Evolutionary conservation across 2,888 invertebrate genomes (phyloP), one percentile per base, ranked within the genome.

Genomic region (Eustalomyia histrio): DNA sequence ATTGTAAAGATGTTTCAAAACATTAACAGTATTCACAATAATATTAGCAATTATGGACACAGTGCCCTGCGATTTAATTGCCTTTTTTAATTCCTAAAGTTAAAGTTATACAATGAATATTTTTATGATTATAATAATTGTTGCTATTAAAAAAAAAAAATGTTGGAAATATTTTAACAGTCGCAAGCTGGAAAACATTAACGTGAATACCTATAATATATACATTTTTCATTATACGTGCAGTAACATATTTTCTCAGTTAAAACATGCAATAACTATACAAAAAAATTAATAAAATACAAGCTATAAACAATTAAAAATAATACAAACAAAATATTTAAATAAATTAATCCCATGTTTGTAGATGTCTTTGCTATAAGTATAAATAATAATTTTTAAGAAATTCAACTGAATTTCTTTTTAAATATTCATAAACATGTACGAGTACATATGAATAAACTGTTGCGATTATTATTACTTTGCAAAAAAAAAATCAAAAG

Each of bases 1-100:
- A 73, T 79, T 79, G 78, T 57, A 17, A 55, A 61, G 67, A 78
- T 67, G 65, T 61, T 47, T n/a, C 12, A 47, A 39, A 39, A 14
- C 39, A 39, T 12, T 39, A 39, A 4, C 1, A 12, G 39, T 39
- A 39, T 39, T 29, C 7, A 29, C 29, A 6, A 6, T 7, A 29
- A 29, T 1, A 6, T 7, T 29, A 29, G 21, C 21, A 21, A 21
- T 21, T 21, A 21, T n/a, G n/a, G n/a, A n/a, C n/a, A n/a, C n/a
- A n/a, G n/a, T n/a, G n/a, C n/a, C n/a, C n/a, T n/a, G n/a, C n/a
- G n/a, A n/a, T n/a, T n/a, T n/a, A n/a, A n/a, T n/a, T n/a, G n/a
- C n/a, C n/a, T n/a, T n/a, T n/a, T n/a, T n/a, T n/a, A n/a, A n/a
- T n/a, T n/a, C n/a, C n/a, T n/a, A n/a, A n/a, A n/a, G n/a, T n/a